phyloP scores from a whole-genome alignment of 2,888 invertebrate genomes.

The Hipparchia semele region DNA sequence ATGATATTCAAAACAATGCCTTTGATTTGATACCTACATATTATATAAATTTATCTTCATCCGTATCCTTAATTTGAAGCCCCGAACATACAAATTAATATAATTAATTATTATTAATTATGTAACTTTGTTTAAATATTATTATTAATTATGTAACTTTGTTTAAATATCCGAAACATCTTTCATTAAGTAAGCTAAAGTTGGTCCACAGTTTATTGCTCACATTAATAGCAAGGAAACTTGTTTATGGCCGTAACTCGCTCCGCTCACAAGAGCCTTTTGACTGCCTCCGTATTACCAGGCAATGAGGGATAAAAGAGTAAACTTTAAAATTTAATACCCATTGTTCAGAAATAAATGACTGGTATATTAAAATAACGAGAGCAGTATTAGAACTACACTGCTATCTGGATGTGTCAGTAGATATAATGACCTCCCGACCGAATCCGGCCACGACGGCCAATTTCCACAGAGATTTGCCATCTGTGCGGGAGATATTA shows the following conservation, averaged over 20 bases:
- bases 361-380: no score
- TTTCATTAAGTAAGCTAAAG: constrained; percentile 9
- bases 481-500: no score
- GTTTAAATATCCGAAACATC: constrained; percentile 1
- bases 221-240: background rate
- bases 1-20: no score
- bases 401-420: no score
- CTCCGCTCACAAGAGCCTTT: constrained; percentile 8
- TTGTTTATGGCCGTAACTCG: constrained; percentile 2
- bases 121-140: background rate
- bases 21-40: no score
- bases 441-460: no score
- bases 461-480: no score
- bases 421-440: no score
- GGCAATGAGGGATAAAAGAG: background rate
- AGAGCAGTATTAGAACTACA: background rate
- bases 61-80: background rate
- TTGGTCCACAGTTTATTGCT: constrained; percentile 4
- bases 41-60: no score
- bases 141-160: background rate
- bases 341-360: background rate
- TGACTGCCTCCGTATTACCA: background rate
- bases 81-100: background rate
- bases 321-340: constrained; percentile 2
- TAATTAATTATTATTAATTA: background rate